These are phyloP conservation scores for Drosophila longiperda DNA, from an alignment of 2,888 invertebrate species.

Conservation along the genomic window DNA sequence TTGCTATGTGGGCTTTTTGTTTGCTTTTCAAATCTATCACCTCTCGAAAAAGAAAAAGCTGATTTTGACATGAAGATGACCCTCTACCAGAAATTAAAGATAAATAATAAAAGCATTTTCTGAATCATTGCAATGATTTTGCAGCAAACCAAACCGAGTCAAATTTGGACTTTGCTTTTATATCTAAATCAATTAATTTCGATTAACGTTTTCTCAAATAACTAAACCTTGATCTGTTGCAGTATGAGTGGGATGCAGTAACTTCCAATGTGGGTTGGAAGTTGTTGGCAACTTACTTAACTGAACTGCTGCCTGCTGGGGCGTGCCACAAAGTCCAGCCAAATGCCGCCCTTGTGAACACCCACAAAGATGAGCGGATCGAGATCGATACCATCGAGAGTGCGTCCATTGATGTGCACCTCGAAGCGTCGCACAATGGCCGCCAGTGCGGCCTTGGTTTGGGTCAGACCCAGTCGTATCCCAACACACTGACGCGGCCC, in stretches of 20 bases:
- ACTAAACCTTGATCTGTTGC: no score
- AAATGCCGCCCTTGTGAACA: constrained; percentile 79
- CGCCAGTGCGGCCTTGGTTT: constrained; percentile 79
- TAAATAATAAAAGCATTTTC: not conserved
- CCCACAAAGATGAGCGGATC: constrained; percentile 77
- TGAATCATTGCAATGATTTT: not conserved
- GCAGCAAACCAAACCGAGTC: not conserved
- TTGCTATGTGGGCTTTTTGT: constrained; percentile 9
- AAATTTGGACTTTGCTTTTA: not conserved
- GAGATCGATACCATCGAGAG: constrained; percentile 65
- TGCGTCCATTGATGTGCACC: constrained; percentile 69
- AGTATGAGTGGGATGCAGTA: not conserved
- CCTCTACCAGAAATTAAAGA: not conserved
- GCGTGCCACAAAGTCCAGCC: constrained; percentile 76
- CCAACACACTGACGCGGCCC: constrained; percentile 84
- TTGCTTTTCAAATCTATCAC: not conserved
- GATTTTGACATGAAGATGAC: not conserved
- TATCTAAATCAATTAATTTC: not conserved
- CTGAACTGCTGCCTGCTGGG: not conserved
- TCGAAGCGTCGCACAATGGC: constrained; percentile 71
- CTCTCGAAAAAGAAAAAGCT: not conserved
- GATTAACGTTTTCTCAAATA: not conserved
- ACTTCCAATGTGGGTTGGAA: not conserved
- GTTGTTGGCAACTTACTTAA: no score
- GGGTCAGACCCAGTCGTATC: constrained; percentile 77